Percentiles rank a stretch among this genome's conserved stretches.
Conservation (phyloP, 1,140 invertebrate genomes). For the Stenopsyche tienmushanensis region DNA sequence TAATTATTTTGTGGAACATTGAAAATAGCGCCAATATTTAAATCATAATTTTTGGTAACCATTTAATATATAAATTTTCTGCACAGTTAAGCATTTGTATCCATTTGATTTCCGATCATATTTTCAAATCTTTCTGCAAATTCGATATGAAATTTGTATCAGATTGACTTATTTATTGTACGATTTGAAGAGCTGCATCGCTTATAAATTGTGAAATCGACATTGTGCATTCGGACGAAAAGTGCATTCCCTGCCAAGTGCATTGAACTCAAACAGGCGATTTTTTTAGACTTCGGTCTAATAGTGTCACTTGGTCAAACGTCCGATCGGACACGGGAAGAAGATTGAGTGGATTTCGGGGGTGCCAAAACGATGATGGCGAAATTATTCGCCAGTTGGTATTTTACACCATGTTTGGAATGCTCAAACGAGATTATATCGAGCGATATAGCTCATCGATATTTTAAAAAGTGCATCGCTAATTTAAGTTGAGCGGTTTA, state of each 20-base stretch:
- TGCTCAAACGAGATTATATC: neutral
- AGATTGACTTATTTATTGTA: too few relatives aligned
- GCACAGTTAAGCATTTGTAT: too few relatives aligned
- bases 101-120: too few relatives aligned
- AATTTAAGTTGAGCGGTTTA: too few relatives aligned
- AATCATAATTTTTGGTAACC: too few relatives aligned
- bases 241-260: constrained; percentile 16
- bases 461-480: neutral
- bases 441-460: neutral
- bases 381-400: neutral
- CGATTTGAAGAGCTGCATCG: too few relatives aligned
- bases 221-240: constrained; percentile 2
- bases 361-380: neutral
- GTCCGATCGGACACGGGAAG: neutral
- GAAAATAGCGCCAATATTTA: too few relatives aligned
- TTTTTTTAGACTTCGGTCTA: constrained; percentile 6
- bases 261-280: neutral
- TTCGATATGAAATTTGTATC: too few relatives aligned
- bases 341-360: neutral
- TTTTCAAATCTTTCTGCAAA: too few relatives aligned
- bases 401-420: neutral
- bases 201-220: constrained; percentile 14
- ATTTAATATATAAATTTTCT: too few relatives aligned
- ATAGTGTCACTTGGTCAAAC: constrained; percentile 14
- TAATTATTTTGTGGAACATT: too few relatives aligned